Evolutionary conservation across 2,113 vertebrate genomes (phyloP).

Genomic region (Tachysurus vachellii): DNA sequence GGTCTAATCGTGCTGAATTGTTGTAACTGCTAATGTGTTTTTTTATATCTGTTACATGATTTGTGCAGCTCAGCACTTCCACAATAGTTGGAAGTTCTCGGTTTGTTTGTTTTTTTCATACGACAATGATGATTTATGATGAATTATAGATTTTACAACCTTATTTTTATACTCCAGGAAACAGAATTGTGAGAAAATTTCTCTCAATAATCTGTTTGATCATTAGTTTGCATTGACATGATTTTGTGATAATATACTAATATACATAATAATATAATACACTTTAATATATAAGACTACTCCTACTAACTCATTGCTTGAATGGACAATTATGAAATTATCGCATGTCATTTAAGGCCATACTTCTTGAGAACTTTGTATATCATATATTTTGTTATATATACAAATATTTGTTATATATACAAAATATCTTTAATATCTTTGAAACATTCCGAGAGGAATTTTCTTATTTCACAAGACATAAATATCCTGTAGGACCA

Average conservation of each 20-base stretch:
- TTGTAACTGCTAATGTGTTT: background rate
- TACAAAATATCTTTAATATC: background rate
- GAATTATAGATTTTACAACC: background rate
- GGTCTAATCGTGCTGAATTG: background rate
- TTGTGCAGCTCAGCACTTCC: no score
- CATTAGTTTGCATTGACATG: background rate
- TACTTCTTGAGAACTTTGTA: background rate
- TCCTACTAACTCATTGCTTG: background rate
- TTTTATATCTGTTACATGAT: no score
- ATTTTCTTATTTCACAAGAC: no score
- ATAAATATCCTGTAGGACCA: no score
- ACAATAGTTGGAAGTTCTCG: no score
- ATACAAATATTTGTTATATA: background rate
- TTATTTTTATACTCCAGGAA: background rate
- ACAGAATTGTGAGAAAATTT: no score
- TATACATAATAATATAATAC: background rate
- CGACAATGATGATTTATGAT: background rate
- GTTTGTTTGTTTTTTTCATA: no score
- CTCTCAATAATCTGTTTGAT: background rate
- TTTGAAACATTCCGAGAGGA: no score
- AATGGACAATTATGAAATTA: background rate
- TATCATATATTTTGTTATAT: background rate
- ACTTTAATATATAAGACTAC: background rate
- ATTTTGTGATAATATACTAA: background rate
- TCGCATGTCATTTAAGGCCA: background rate